Evolutionary conservation across 2,888 invertebrate species (phyloP), one percentile per base, ranked within the genome.

Genomic region (Mamestra brassicae): DNA sequence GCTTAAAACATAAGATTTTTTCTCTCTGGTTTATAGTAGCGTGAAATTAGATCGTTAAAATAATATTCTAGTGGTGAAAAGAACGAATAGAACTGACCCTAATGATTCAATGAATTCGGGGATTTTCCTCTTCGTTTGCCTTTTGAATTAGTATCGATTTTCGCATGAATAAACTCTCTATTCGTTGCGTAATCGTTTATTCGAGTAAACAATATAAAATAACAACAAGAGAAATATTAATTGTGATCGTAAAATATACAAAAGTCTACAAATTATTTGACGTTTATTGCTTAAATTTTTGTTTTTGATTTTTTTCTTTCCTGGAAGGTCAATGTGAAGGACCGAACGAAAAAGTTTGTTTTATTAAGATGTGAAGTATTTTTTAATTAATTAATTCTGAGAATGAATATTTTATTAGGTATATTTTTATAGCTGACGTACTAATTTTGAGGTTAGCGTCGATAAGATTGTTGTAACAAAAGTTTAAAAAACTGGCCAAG

Each of bases 211-310:
- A 78, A 62, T 8, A 62, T 11, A 36, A 34, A 62, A 55, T 36
- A 62, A 61, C 52, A 69, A 47, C 34, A 54, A 36, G 11, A 55
- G 26, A 38, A 65, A 68, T 58, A 50, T 45, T 73, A 62, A 73
- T 82, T 73, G 77, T 50, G 6, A 50, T 26, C 5, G 26, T 26
- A 60, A 70, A 73, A 61, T 65, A 62, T 63, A 81, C 34, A 61
- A 71, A 68, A 36, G 6, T 15, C 6, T 47, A 58, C 58, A 34
- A 83, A 74, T 69, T 64, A 74, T 5, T 71, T 15, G 10, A 15
- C 45, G 55, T 71, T 68, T 68, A 74, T 60, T 78, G 71, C 79
- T 71, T 26, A 10, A 36, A 17, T 83, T 69, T 58, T 76, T 64
- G 47, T 11, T 47, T 55, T 38, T 5, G 11, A n/a, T 15, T 64